These are phyloP conservation scores for Bicyclus anynana DNA, from an alignment of 1,140 invertebrate species.

Conservation along the genomic window DNA sequence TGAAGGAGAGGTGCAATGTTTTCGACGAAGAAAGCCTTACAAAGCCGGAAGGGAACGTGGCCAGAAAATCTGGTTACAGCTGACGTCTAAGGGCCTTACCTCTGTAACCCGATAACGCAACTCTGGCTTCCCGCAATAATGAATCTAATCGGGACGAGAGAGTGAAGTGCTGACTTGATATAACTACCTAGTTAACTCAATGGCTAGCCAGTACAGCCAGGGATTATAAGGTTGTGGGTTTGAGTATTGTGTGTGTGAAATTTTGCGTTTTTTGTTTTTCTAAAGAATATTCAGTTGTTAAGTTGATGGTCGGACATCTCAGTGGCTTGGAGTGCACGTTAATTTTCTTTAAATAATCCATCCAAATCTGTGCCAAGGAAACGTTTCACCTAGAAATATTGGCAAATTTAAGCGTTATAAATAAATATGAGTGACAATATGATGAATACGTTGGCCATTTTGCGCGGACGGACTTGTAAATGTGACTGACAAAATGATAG, in stretches of 20 bases:
- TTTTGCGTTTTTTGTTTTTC: too few relatives aligned
- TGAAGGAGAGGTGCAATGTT: too few relatives aligned
- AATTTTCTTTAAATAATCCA: too few relatives aligned
- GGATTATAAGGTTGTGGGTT: too few relatives aligned
- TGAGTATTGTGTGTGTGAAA: too few relatives aligned
- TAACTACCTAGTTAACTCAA: too few relatives aligned
- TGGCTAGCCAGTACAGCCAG: too few relatives aligned
- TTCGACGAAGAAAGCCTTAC: constrained; percentile 27
- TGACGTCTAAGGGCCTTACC: constrained; percentile 21
- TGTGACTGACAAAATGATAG: neutral
- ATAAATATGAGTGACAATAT: neutral
- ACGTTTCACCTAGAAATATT: neutral
- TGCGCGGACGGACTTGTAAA: neutral
- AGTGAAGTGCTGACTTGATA: too few relatives aligned
- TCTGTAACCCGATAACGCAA: constrained; percentile 16
- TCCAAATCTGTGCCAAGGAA: neutral
- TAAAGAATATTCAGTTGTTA: too few relatives aligned
- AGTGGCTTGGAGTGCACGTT: too few relatives aligned
- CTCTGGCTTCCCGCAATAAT: constrained; percentile 19
- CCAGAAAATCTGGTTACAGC: constrained; percentile 39
- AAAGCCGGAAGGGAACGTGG: constrained; percentile 38
- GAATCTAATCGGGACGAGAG: constrained; percentile 5
- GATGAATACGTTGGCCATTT: neutral
- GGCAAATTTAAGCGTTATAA: neutral
- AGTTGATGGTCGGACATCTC: too few relatives aligned